These are phyloP conservation scores for Drosophila multiciliata DNA, from an alignment of 2,888 invertebrate genomes.

Conservation along the genomic window DNA sequence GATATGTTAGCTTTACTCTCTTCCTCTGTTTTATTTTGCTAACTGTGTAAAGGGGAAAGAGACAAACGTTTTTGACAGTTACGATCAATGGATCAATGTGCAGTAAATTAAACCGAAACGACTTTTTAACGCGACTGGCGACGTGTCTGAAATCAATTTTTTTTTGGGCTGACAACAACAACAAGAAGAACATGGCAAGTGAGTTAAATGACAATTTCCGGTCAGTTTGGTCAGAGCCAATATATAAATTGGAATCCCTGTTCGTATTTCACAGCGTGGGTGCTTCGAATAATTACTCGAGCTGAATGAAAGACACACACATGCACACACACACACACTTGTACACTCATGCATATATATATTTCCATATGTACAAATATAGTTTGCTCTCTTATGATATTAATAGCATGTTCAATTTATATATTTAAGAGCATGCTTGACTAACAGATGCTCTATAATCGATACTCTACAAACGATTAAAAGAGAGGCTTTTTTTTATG, in stretches of 20 bases:
- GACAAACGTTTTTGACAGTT: constrained; percentile 12
- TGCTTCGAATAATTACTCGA: constrained; percentile 71
- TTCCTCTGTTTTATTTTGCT: constrained; percentile 1
- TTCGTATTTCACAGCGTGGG: constrained; percentile 75
- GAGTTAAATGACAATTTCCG: constrained; percentile 79
- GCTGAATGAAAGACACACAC: constrained; percentile 33
- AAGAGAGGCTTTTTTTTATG: no score
- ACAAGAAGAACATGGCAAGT: constrained; percentile 28
- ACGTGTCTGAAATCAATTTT: constrained; percentile 72
- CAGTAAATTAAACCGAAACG: constrained; percentile 34
- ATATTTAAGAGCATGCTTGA: background rate
- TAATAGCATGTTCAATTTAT: constrained; percentile 3
- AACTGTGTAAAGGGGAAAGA: constrained; percentile 18
- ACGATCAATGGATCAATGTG: constrained; percentile 18
- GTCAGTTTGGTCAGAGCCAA: constrained; percentile 76
- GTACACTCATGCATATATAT: constrained; percentile 6
- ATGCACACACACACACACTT: background rate
- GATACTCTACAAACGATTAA: background rate
- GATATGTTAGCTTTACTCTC: background rate
- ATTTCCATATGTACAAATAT: constrained; percentile 13
- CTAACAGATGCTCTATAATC: constrained; percentile 13
- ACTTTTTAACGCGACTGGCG: constrained; percentile 56
- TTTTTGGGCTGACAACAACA: constrained; percentile 31
- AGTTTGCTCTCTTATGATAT: constrained; percentile 26
- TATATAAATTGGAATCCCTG: constrained; percentile 75